phyloP scores from a whole-genome alignment of 2,113 vertebrate species.

The Ctenomys sociabilis region DNA sequence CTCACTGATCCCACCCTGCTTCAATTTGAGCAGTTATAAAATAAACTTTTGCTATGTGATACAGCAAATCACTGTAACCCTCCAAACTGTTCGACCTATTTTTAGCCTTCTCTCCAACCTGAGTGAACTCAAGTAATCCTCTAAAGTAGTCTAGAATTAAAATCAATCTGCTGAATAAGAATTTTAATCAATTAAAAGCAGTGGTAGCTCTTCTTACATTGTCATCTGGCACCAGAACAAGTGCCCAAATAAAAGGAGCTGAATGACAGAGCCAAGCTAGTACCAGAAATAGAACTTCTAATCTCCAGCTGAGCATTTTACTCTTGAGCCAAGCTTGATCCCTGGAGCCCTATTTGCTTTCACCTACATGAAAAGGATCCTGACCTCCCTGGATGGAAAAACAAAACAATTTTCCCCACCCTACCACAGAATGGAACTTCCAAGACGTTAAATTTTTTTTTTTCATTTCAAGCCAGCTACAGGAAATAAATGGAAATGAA shows the following conservation, averaged over 20 bases:
- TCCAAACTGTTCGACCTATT: not conserved
- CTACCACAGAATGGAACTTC: not conserved
- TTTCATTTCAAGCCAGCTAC: slow-evolving; percentile 26
- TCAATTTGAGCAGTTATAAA: not conserved
- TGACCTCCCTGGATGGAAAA: not conserved
- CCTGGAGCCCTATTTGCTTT: not conserved
- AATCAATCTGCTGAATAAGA: slow-evolving; percentile 12
- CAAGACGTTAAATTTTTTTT: slow-evolving; percentile 25
- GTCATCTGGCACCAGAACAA: not conserved
- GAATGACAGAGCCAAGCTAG: not conserved
- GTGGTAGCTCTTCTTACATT: slow-evolving; percentile 9
- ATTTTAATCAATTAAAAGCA: slow-evolving; percentile 47
- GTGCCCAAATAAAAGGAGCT: not conserved
- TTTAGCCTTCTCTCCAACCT: not conserved
- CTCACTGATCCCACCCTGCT: not conserved
- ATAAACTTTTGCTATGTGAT: not conserved
- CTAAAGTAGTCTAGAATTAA: not conserved
- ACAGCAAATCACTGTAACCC: not conserved
- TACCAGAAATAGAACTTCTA: slow-evolving; percentile 12
- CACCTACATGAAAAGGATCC: not conserved
- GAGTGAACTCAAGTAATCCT: not conserved
- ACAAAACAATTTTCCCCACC: slow-evolving; percentile 22
- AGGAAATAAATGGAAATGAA: slow-evolving; percentile 3
- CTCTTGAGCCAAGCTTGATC: not conserved
- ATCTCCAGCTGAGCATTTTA: not conserved